Conservation (phyloP, 2,113 vertebrate genomes). For the Antidorcas marsupialis region DNA sequence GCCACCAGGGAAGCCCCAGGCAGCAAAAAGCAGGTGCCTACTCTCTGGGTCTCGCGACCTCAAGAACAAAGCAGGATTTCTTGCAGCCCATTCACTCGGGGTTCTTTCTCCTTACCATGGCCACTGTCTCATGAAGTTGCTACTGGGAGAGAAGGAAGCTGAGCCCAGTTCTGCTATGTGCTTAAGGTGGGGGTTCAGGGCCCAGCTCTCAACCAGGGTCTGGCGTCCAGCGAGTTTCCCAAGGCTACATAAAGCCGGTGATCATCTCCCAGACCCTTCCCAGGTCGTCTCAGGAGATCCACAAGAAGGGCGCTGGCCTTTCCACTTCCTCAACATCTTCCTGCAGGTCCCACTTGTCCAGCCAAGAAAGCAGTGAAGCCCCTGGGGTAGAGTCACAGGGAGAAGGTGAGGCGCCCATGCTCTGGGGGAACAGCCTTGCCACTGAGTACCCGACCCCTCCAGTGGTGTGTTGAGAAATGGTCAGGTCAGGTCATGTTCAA, state of each 20-base stretch:
- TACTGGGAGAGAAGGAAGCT: not conserved
- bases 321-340: not conserved
- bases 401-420: not conserved
- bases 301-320: not conserved
- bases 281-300: not conserved
- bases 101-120: not conserved
- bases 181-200: not conserved
- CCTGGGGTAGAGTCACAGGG: not conserved
- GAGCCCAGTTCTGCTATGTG: not conserved
- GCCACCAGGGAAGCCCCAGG: not conserved
- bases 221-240: not conserved
- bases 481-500: not conserved
- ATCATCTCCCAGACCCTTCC: not conserved
- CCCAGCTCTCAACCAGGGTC: not conserved
- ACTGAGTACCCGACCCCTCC: fast-evolving
- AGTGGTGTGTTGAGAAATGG: not conserved
- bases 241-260: not conserved
- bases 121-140: not conserved
- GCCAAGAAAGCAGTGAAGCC: not conserved
- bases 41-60: not conserved
- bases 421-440: not conserved
- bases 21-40: not conserved
- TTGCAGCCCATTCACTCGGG: fast-evolving
- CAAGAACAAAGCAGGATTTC: not conserved
- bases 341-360: not conserved